Base-by-base conservation (phyloP, 2,888 invertebrate genomes). In the Dilophus febrilis region DNA sequence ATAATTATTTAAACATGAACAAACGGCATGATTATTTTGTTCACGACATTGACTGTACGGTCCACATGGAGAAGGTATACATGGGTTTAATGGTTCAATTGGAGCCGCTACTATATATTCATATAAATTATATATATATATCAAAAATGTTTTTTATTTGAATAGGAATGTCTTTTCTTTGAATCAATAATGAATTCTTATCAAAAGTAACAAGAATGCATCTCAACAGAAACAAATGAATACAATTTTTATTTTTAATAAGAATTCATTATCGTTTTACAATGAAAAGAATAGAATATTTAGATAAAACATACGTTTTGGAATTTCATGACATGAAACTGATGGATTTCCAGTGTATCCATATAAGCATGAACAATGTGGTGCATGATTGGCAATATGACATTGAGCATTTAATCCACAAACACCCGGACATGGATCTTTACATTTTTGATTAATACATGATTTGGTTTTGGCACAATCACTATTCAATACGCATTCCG, bases 371-470 rank as follows among this genome's bases (percentile, higher is more conserved):
- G 74, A 68, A 56, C 88, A 88, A 35, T 78, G 73, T 17, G 87
- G 86, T 7, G 78, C 74, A 52, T 88, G 87, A 61, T 87, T 86
- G 33, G 76, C 68, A 19, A 86, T 84, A 43, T 71, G 70, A 52
- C 88, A 88, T 47, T 77, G 75, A 2, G 87, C 82, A 52, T 77
- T 79, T 18, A 77, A 62, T 7, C 87, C 87, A 57, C 88, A 88
- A 16, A 77, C 79, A 43, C 80, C 82, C 38, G 76, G 72, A 53
- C 88, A 88, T 16, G 87, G 86, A 64, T 86, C 77, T 44, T 72
- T 67, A 55, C 88, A 90, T 66, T 87, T 85, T 53, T 83, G 83
- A 56, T 83, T 83, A 18, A 80, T 66, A 55, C 90, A 91, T 38
- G 87, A 80, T 51, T 71, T 79, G 48, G 74, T 72, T 46, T 72